A percentile compares a stretch with the other conserved stretches of the same genome.
phyloP scores from a whole-genome alignment of 2,888 invertebrate genomes.

The Byasa hedistus region DNA sequence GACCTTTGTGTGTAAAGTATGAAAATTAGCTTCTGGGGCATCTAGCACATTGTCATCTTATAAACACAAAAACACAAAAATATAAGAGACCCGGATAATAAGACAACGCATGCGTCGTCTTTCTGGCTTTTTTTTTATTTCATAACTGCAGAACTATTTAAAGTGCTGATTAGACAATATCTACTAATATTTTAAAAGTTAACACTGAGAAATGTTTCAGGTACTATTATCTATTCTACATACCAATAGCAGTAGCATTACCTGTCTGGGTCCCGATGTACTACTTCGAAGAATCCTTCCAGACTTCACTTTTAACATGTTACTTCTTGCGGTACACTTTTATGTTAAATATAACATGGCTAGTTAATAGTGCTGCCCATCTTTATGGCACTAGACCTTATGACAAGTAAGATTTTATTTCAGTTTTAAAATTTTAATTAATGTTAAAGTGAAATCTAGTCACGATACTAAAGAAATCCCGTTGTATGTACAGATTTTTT shows the following conservation, averaged over 20 bases:
- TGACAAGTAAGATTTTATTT: slow-evolving; percentile 78
- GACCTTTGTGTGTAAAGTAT: too few relatives aligned
- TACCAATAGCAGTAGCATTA: slow-evolving; percentile 79
- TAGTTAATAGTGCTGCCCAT: slow-evolving; percentile 91
- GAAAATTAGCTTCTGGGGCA: too few relatives aligned
- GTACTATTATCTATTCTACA: slow-evolving; percentile 81
- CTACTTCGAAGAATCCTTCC: slow-evolving; percentile 84
- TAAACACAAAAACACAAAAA: too few relatives aligned
- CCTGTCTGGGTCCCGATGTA: slow-evolving; percentile 84
- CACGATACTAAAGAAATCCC: too few relatives aligned
- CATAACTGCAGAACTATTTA: too few relatives aligned
- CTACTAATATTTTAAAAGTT: background rate
- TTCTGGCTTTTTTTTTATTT: too few relatives aligned
- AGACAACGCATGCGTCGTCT: too few relatives aligned
- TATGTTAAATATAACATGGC: slow-evolving; percentile 89
- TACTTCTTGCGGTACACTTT: slow-evolving; percentile 83
- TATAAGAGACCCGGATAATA: too few relatives aligned
- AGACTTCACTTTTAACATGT: slow-evolving; percentile 80
- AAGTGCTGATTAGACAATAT: background rate
- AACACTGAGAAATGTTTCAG: slow-evolving; percentile 57
- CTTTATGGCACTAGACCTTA: slow-evolving; percentile 88
- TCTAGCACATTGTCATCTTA: too few relatives aligned
- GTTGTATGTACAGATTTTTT: too few relatives aligned
- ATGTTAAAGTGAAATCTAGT: too few relatives aligned
- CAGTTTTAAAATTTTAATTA: background rate